A percentile compares a stretch with the other conserved stretches of the same genome.
These are phyloP conservation scores for Drosophila parvula DNA, from an alignment of 1,140 invertebrate genomes.

Conservation along the genomic window DNA sequence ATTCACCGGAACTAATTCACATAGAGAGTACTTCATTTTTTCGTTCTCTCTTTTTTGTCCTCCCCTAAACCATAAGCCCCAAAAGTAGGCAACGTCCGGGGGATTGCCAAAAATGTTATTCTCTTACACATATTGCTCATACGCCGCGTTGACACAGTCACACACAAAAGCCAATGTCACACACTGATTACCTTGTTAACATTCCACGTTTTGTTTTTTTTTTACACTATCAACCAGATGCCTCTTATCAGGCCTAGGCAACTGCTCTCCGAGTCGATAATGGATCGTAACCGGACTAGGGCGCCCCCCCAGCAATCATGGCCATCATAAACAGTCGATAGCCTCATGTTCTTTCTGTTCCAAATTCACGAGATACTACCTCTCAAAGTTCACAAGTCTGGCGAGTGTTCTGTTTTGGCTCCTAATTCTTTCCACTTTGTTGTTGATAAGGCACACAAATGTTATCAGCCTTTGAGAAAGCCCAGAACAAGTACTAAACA, in stretches of 20 bases:
- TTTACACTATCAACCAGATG: conserved; percentile 37
- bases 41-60: background rate
- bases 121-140: conserved; percentile 18
- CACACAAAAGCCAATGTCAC: conserved; percentile 36
- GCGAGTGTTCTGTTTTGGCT: conserved; percentile 29
- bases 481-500: background rate
- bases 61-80: background rate
- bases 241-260: conserved; percentile 44
- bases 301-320: conserved; percentile 16
- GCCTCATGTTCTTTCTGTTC: conserved; percentile 5
- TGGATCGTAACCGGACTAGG: background rate
- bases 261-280: background rate
- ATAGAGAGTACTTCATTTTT: background rate
- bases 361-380: conserved; percentile 42
- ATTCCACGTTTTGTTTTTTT: background rate
- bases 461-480: conserved; percentile 28
- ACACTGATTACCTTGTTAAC: conserved; percentile 30
- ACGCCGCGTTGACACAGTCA: conserved; percentile 45
- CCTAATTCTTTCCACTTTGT: background rate
- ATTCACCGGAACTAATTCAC: conserved; percentile 20
- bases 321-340: conserved; percentile 13
- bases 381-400: conserved; percentile 44
- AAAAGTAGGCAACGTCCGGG: conserved; percentile 41
- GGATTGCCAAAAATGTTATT: conserved; percentile 5
- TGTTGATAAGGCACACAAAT: conserved; percentile 26